These are phyloP conservation scores for Drosophila meridiana DNA, from an alignment of 2,888 invertebrate genomes.

Conservation along the genomic window DNA sequence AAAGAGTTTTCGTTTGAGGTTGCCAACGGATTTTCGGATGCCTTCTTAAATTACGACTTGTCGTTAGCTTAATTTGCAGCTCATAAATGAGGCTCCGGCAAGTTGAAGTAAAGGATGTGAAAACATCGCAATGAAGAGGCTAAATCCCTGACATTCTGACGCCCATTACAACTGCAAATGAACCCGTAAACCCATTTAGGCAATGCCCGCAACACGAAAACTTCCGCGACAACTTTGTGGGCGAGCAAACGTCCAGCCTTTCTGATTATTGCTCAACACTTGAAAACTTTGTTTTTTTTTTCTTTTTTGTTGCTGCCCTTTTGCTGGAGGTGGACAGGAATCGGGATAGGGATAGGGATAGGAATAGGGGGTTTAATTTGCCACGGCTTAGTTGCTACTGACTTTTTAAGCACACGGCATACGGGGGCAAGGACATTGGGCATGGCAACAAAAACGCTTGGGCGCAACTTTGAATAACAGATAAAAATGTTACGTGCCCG, in stretches of 20 bases:
- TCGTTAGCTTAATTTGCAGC: conserved; percentile 62
- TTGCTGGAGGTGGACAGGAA: not conserved
- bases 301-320: not conserved
- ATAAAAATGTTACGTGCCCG: conserved; percentile 77
- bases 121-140: conserved; percentile 35
- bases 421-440: conserved; percentile 16
- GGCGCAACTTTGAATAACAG: conserved; percentile 76
- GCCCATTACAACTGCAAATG: conserved; percentile 76
- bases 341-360: not conserved
- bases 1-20: conserved; percentile 15
- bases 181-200: conserved; percentile 77
- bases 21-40: conserved; percentile 26
- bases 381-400: conserved; percentile 43
- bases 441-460: conserved; percentile 34
- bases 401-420: conserved; percentile 24
- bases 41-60: conserved; percentile 51
- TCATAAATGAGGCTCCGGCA: conserved; percentile 52
- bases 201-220: conserved; percentile 69
- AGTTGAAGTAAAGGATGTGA: conserved; percentile 39
- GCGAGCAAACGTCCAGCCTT: conserved; percentile 64
- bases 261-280: conserved; percentile 78
- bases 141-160: conserved; percentile 68
- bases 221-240: conserved; percentile 51
- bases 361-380: conserved; percentile 51
- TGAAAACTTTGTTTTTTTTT: conserved; percentile 66